These are phyloP conservation scores for Apocheima hispidaria DNA, from an alignment of 2,888 invertebrate species.

Conservation along the genomic window DNA sequence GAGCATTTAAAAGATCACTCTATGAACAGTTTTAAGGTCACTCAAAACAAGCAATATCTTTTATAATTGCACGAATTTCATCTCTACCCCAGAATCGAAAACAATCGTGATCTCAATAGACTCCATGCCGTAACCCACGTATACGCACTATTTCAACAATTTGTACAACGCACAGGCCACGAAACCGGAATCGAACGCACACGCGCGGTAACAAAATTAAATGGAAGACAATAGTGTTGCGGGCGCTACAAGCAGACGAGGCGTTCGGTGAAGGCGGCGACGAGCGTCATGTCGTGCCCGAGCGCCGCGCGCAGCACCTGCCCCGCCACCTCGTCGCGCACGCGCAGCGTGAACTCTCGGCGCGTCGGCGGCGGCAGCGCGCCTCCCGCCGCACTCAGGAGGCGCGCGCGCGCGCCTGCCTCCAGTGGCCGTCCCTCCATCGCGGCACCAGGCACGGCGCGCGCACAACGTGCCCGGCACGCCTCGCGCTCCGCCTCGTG, in stretches of 20 bases:
- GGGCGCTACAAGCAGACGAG: conserved; percentile 74
- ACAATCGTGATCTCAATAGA: conserved; percentile 10
- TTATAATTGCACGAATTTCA: conserved; percentile 35
- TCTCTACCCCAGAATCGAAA: conserved; percentile 20
- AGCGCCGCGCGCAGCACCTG: conserved; percentile 78
- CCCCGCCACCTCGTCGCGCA: conserved; percentile 68
- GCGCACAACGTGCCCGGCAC: conserved; percentile 63
- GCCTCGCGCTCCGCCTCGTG: conserved; percentile 74
- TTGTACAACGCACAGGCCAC: conserved; percentile 23
- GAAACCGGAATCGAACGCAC: background rate
- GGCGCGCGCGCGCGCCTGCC: conserved; percentile 64
- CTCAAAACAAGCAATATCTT: conserved; percentile 7
- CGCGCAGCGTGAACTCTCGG: conserved; percentile 75
- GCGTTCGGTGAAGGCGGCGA: conserved; percentile 79
- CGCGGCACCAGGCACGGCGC: conserved; percentile 68
- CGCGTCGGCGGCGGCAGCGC: conserved; percentile 66
- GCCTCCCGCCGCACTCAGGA: conserved; percentile 68
- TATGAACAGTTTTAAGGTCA: background rate
- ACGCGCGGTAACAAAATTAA: background rate
- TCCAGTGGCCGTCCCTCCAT: conserved; percentile 66
- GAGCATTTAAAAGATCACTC: background rate
- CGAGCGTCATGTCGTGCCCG: conserved; percentile 71
- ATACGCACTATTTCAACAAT: conserved; percentile 31
- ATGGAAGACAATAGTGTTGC: conserved; percentile 8
- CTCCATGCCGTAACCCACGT: conserved; percentile 12